Percentiles rank a stretch among this genome's conserved stretches.
Evolutionary conservation across 2,113 vertebrate species (phyloP).

Genomic region (Nestor notabilis): DNA sequence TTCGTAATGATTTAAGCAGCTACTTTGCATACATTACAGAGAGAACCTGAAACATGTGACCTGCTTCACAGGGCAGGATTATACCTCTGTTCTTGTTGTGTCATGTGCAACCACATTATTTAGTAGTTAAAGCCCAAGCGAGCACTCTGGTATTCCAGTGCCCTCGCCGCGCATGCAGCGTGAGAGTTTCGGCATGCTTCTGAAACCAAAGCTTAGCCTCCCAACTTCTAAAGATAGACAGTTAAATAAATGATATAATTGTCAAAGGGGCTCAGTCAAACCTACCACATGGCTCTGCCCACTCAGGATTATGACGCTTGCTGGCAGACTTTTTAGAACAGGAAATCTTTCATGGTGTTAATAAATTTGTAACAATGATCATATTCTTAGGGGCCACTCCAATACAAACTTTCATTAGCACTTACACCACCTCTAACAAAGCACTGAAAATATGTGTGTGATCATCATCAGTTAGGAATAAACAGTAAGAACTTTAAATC

Average conservation of each 20-base stretch:
- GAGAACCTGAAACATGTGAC: constrained; percentile 60
- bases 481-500: background rate
- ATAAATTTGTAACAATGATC: constrained; percentile 34
- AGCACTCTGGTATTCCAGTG: constrained; percentile 32
- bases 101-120: constrained; percentile 67
- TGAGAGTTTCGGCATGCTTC: constrained; percentile 35
- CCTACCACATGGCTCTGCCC: constrained; percentile 37
- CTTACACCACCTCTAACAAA: background rate
- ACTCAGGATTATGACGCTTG: constrained; percentile 25
- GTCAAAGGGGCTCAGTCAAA: constrained; percentile 59
- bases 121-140: constrained; percentile 52
- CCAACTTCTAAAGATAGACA: constrained; percentile 39
- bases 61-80: constrained; percentile 64
- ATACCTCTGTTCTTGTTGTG: constrained; percentile 68
- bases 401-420: constrained; percentile 38
- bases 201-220: constrained; percentile 48
- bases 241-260: constrained; percentile 55
- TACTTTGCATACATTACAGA: constrained; percentile 65
- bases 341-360: constrained; percentile 44
- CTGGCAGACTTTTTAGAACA: constrained; percentile 29
- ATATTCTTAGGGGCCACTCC: constrained; percentile 37
- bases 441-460: background rate
- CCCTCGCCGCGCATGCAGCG: background rate
- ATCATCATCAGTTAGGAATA: background rate
- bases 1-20: constrained; percentile 63